Conservation (phyloP, 2,113 vertebrate species). For the Corythornis vintsioides region DNA sequence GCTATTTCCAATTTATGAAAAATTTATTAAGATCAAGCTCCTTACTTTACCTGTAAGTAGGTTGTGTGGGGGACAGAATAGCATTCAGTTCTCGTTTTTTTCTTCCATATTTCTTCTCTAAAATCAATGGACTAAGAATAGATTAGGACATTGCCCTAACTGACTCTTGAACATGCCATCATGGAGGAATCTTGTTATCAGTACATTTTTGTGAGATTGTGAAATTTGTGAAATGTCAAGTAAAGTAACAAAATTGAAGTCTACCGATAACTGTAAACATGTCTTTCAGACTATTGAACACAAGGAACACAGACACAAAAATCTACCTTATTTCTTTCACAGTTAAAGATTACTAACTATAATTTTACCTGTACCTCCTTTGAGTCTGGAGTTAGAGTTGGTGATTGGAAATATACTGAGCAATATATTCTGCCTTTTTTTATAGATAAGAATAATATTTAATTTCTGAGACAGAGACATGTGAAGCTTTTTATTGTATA, state of each 20-base stretch:
- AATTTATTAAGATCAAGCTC: background rate
- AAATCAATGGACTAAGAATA: background rate
- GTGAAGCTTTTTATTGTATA: background rate
- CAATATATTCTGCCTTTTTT: background rate
- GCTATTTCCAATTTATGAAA: background rate
- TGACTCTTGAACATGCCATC: background rate
- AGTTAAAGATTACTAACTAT: background rate
- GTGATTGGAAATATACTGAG: background rate
- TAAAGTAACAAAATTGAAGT: background rate
- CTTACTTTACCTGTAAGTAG: background rate
- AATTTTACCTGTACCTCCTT: background rate
- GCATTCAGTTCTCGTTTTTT: background rate
- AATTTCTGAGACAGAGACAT: background rate
- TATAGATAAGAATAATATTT: background rate
- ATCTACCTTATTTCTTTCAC: background rate
- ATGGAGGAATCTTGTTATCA: background rate
- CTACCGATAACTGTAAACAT: background rate
- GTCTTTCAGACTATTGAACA: background rate
- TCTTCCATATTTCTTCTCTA: background rate
- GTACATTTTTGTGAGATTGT: background rate
- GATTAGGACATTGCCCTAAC: background rate
- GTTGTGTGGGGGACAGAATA: background rate
- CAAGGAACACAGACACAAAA: background rate
- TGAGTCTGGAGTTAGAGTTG: background rate
- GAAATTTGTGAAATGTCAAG: background rate